Percentiles rank a stretch among this genome's conserved stretches.
Conservation (phyloP, 2,113 vertebrate species). For the Sialia sialis region DNA sequence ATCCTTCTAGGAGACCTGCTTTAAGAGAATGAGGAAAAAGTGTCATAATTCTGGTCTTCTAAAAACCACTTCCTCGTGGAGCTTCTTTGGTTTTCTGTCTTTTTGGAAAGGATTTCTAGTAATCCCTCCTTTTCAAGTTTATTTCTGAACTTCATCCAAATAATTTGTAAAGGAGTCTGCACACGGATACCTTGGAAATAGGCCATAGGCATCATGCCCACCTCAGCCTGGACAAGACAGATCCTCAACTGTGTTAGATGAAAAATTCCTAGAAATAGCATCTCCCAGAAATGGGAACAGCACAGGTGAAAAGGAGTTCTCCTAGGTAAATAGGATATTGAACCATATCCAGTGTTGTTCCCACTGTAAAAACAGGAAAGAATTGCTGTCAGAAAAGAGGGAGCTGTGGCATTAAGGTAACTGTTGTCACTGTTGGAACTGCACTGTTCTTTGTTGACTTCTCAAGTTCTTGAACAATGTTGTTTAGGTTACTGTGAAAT, state of each 20-base stretch:
- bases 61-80: neutral
- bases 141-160: neutral
- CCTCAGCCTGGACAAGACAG: neutral
- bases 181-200: neutral
- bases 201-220: neutral
- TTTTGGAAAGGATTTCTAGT: neutral
- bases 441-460: conserved; percentile 66
- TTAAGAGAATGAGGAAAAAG: neutral
- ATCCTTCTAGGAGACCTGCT: neutral
- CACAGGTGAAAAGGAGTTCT: neutral
- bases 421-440: conserved; percentile 41
- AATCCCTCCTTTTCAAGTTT: neutral
- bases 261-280: neutral
- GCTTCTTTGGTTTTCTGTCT: neutral
- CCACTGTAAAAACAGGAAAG: neutral
- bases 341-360: neutral
- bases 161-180: conserved; percentile 17
- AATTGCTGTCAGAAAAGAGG: neutral
- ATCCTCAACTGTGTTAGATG: neutral
- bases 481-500: conserved; percentile 80
- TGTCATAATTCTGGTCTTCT: neutral
- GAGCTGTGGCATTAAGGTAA: conserved; percentile 5
- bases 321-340: neutral
- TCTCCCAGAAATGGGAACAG: neutral
- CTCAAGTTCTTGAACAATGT: conserved; percentile 42